Conservation (phyloP, 1,140 invertebrate genomes). For the Ceratina calcarata region DNA sequence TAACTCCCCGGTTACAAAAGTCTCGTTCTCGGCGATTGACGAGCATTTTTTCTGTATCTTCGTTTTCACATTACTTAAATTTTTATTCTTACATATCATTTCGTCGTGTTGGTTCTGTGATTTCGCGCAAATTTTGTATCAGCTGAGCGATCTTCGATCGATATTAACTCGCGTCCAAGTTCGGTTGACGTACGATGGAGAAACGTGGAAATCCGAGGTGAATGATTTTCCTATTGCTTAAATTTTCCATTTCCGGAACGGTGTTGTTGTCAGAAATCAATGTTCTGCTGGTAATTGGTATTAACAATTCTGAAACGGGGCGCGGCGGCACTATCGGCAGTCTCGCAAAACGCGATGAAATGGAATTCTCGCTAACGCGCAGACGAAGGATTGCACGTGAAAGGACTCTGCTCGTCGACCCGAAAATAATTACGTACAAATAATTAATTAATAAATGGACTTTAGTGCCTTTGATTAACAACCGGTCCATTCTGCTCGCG, state of each 20-base stretch:
- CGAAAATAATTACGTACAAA: slow-evolving; percentile 45
- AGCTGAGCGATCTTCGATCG: not conserved
- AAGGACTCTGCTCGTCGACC: not conserved
- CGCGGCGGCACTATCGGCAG: not conserved
- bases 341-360: not conserved
- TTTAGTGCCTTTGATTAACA: slow-evolving; percentile 40
- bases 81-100: no score
- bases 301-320: slow-evolving; percentile 8
- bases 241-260: not conserved
- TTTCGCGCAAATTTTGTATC: not conserved
- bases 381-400: not conserved
- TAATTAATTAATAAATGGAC: slow-evolving; percentile 52
- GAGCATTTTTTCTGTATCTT: no score
- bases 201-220: not conserved
- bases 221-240: not conserved
- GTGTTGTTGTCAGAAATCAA: not conserved
- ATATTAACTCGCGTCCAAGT: slow-evolving; percentile 24
- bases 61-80: no score
- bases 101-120: no score
- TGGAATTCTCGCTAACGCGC: not conserved
- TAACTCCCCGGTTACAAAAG: not conserved
- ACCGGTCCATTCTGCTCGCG: not conserved
- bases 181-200: not conserved
- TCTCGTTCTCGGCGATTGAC: no score
- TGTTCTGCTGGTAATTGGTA: not conserved